Percentiles rank a stretch among this genome's conserved stretches.
Conservation (phyloP, 2,888 invertebrate species). For the Sarcophaga carnaria region DNA sequence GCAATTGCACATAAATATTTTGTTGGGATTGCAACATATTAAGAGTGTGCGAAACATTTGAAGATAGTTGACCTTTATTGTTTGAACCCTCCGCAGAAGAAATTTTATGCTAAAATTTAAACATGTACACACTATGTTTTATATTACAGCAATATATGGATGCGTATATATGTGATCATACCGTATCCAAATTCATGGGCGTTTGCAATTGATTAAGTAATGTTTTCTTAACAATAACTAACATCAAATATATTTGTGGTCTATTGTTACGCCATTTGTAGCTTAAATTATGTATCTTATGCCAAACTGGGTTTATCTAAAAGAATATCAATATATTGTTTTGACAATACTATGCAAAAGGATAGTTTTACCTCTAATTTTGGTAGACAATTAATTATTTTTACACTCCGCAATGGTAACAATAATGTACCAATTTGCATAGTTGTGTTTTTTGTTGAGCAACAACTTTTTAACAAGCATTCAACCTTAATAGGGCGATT, state of each 20-base stretch:
- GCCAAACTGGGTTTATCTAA: conserved; percentile 84
- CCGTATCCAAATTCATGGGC: conserved; percentile 73
- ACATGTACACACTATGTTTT: not conserved
- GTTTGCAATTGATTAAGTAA: conserved; percentile 75
- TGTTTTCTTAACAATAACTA: conserved; percentile 84
- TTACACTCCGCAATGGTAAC: conserved; percentile 87
- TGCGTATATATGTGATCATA: conserved; percentile 61
- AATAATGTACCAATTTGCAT: conserved; percentile 88
- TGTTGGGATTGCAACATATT: conserved; percentile 79
- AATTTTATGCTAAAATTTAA: conserved; percentile 22
- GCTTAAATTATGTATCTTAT: conserved; percentile 84
- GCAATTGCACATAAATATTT: conserved; percentile 78
- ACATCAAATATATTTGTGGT: conserved; percentile 85
- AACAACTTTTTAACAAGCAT: conserved; percentile 83
- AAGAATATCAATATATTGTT: conserved; percentile 64
- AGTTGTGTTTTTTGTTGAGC: conserved; percentile 61
- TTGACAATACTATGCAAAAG: not conserved
- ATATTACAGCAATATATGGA: not conserved
- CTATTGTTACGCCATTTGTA: conserved; percentile 84
- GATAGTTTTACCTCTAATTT: conserved; percentile 79
- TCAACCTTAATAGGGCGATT: conserved; percentile 89
- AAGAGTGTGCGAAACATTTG: conserved; percentile 74
- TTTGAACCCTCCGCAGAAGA: not conserved
- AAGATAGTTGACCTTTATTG: conserved; percentile 47
- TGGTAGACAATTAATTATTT: conserved; percentile 84